phyloP scores from a whole-genome alignment of 2,113 vertebrate genomes.

The Alces alces region DNA sequence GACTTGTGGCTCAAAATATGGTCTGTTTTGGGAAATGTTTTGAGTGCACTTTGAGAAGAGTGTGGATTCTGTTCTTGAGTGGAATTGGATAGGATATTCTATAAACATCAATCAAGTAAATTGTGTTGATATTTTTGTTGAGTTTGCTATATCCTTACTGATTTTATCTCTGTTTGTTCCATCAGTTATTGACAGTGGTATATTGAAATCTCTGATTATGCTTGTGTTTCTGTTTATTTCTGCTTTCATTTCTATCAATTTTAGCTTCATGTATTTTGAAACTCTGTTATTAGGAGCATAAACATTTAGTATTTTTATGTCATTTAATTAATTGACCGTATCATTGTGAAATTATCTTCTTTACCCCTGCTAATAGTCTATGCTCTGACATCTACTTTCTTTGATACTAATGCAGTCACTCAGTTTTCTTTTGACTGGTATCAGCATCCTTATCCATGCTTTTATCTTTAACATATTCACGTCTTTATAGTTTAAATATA shows the following conservation, averaged over 20 bases:
- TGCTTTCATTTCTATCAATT: neutral
- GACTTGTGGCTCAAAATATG: neutral
- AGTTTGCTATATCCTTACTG: neutral
- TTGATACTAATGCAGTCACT: neutral
- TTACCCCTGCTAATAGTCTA: no score
- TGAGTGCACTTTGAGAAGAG: neutral
- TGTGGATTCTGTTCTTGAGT: neutral
- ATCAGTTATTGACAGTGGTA: no score
- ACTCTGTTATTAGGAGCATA: neutral
- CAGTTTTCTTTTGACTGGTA: neutral
- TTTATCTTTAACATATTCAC: neutral
- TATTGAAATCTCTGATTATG: neutral
- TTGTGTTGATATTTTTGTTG: no score
- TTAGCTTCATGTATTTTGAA: neutral
- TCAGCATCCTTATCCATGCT: neutral
- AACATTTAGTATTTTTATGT: neutral
- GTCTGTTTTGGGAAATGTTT: neutral
- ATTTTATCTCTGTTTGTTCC: neutral
- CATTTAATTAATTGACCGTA: neutral
- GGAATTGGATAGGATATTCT: neutral
- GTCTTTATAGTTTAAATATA: neutral
- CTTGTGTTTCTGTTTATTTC: neutral
- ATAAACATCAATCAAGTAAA: neutral
- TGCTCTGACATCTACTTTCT: neutral
- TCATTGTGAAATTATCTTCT: neutral